These are phyloP conservation scores for Spermophilus dauricus DNA, from an alignment of 2,113 vertebrate species.

Conservation along the genomic window DNA sequence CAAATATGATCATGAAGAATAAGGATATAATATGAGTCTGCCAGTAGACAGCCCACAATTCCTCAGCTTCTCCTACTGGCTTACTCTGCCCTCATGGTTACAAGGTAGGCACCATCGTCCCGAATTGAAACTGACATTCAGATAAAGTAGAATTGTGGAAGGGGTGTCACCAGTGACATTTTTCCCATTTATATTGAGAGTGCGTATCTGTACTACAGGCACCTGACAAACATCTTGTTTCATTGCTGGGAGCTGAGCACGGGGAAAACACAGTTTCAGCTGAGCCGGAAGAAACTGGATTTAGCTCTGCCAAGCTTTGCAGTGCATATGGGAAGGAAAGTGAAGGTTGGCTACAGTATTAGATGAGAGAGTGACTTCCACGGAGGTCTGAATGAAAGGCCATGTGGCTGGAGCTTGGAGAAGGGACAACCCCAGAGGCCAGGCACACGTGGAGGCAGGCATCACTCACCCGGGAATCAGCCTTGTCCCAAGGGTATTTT, in stretches of 20 bases:
- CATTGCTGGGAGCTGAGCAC: not conserved
- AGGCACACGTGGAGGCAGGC: not conserved
- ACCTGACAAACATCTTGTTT: not conserved
- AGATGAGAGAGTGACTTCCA: not conserved
- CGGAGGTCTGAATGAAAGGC: not conserved
- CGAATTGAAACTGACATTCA: too few relatives aligned
- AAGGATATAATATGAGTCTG: too few relatives aligned
- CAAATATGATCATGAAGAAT: too few relatives aligned
- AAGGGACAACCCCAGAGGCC: not conserved
- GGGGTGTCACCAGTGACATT: too few relatives aligned
- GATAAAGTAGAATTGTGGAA: too few relatives aligned
- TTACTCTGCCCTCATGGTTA: too few relatives aligned
- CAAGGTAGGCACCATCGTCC: too few relatives aligned
- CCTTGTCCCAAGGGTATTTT: not conserved
- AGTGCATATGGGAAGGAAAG: not conserved
- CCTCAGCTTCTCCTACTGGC: too few relatives aligned
- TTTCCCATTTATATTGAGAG: not conserved
- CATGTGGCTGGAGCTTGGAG: not conserved
- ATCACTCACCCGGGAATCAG: accelerated
- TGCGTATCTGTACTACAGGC: accelerated
- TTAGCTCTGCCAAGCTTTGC: not conserved
- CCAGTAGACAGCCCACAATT: too few relatives aligned
- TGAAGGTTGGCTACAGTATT: too few relatives aligned
- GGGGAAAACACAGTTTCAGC: not conserved
- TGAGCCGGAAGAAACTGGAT: not conserved